Evolutionary conservation across 2,888 invertebrate genomes (phyloP).

Genomic region (Stramonita haemastoma): DNA sequence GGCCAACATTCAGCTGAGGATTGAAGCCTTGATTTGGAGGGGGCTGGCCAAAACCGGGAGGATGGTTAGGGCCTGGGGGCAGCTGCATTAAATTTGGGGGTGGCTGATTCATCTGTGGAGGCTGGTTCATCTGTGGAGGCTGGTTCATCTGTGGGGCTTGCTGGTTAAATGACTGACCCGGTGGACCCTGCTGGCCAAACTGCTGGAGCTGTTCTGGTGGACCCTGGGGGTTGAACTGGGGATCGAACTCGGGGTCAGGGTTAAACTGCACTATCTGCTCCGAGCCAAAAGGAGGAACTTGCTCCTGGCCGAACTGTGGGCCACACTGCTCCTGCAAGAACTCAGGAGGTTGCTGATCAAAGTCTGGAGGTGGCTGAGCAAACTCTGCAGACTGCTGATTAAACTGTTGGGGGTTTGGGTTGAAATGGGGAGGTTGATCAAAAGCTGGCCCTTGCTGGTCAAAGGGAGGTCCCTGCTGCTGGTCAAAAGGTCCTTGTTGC

Average conservation of each 20-base stretch:
- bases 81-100: neutral
- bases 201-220: neutral
- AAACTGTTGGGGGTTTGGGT: neutral
- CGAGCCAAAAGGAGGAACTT: neutral
- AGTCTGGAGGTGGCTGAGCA: neutral
- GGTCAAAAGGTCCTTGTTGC: too few species aligned
- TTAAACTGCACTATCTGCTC: neutral
- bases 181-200: neutral
- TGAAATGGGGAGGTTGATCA: neutral
- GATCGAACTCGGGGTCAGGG: neutral
- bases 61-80: neutral
- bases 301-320: neutral
- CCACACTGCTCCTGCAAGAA: neutral
- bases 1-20: neutral
- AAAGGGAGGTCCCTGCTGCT: neutral
- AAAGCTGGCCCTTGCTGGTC: neutral
- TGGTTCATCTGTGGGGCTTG: neutral
- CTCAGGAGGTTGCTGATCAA: neutral
- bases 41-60: neutral
- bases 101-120: conserved; percentile 12
- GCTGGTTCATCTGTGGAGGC: neutral
- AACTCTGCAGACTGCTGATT: neutral
- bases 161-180: neutral
- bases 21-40: neutral
- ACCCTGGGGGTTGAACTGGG: neutral